A percentile compares a stretch with the other conserved stretches of the same genome.
Evolutionary conservation across 1,140 invertebrate species (phyloP).

Genomic region (Zophobas morio): DNA sequence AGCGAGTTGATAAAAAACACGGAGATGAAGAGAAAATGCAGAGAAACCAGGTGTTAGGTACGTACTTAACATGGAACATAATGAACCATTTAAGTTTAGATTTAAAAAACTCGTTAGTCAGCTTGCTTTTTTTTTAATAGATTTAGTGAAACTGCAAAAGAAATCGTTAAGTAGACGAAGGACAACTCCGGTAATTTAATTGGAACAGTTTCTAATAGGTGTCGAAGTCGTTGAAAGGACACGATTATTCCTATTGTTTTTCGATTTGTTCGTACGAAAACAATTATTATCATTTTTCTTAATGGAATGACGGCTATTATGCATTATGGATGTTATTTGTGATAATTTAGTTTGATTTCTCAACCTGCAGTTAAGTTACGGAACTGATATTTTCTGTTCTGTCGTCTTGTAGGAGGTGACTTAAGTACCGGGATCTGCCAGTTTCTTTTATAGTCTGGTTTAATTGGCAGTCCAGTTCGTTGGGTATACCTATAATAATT

Average conservation of each 20-base stretch:
- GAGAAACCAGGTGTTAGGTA: slow-evolving; percentile 36
- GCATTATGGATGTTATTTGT: no score
- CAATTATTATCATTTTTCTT: neutral
- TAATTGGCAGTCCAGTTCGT: no score
- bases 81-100: neutral
- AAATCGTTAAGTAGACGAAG: slow-evolving; percentile 14
- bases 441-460: no score
- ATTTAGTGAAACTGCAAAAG: slow-evolving; percentile 20
- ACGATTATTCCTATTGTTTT: neutral
- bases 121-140: neutral
- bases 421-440: no score
- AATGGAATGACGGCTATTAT: neutral
- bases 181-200: slow-evolving; percentile 11
- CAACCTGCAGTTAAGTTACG: no score
- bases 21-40: slow-evolving; percentile 10
- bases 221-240: neutral
- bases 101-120: slow-evolving; percentile 7
- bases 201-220: neutral
- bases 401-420: no score
- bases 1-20: slow-evolving; percentile 11
- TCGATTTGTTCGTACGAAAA: no score
- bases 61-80: slow-evolving; percentile 18
- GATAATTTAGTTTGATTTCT: no score
- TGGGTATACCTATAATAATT: no score
- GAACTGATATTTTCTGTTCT: no score